Base-by-base conservation (phyloP, 2,797 vertebrate species). In the Aphelocoma californica region DNA sequence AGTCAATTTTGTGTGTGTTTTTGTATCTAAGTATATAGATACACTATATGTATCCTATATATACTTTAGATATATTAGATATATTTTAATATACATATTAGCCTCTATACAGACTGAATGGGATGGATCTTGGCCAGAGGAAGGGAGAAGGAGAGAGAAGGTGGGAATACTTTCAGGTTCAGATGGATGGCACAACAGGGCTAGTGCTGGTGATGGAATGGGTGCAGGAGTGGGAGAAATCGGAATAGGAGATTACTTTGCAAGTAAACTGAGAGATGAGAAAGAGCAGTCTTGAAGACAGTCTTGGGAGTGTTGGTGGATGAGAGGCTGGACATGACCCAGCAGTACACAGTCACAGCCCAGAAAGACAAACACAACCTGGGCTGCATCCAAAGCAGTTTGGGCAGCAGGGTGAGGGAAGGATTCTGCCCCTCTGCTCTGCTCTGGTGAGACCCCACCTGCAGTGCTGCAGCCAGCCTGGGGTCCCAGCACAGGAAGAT, bases 331-430 rank as follows among this genome's bases (percentile, higher is more conserved):
- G 24, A 29, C 14, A 8, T 25, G 23, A 38, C 0, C 14, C 4
- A 6, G 36, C 32, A 3, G 2, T 44, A 14, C 3, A 4, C 5
- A 4, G 19, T 29, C 3, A 4, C 9, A 18, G 42, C 54, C 23
- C 56, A 20, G 48, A 36, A 4, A 47, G n/a, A 34, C 54, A 47
- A 1, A 3, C 0, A 0, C 9, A 2, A 7, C 56, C 36, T 69
- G 32, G 23, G 31, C 32, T 50, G 28, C 48, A 44, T 32, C 48
- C 36, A 24, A 3, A 56, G 13, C 26, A 19, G 4, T 0, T 1
- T 16, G 40, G 29, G 0, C 61, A 67, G 25, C 31, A 67, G 21
- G 12, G 6, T 34, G 1, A 61, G 18, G 12, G 20, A 31, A 10
- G 3, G 9, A 53, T 53, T 60, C 45, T 73, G 53, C 4, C 20